A percentile compares a stretch with the other conserved stretches of the same genome.
These are phyloP conservation scores for Drosophila atripex DNA, from an alignment of 2,888 invertebrate genomes.

Conservation along the genomic window DNA sequence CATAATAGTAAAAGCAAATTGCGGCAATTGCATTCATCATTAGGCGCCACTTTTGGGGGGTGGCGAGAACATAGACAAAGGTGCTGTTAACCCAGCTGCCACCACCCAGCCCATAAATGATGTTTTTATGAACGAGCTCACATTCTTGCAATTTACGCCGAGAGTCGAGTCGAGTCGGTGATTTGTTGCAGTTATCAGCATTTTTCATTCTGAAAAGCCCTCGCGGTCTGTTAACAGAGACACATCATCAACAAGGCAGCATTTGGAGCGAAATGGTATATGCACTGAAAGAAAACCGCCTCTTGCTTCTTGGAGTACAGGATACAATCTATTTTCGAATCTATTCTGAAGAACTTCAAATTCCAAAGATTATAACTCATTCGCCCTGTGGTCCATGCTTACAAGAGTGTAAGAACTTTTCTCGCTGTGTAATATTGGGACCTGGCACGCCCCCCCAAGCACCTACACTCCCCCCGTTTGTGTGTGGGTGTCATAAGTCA, in stretches of 20 bases:
- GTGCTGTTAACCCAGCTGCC: constrained; percentile 18
- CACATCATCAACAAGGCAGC: constrained; percentile 55
- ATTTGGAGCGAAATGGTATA: constrained; percentile 12
- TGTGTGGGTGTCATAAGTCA: constrained; percentile 72
- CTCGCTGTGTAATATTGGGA: constrained; percentile 2
- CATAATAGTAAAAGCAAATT: constrained; percentile 75
- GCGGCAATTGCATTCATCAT: constrained; percentile 75
- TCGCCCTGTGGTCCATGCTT: not conserved
- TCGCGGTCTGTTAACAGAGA: constrained; percentile 49
- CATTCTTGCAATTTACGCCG: constrained; percentile 61
- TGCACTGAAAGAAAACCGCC: not conserved
- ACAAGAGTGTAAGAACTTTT: not conserved
- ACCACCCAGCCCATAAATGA: constrained; percentile 60
- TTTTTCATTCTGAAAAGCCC: constrained; percentile 68
- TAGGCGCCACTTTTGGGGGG: constrained; percentile 52
- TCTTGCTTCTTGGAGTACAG: too few relatives aligned
- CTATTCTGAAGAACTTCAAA: not conserved
- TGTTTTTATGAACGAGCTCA: constrained; percentile 72
- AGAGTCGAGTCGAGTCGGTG: constrained; percentile 44
- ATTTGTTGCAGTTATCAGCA: constrained; percentile 75
- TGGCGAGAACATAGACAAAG: constrained; percentile 39
- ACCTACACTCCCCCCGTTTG: constrained; percentile 8
- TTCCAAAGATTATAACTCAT: not conserved
- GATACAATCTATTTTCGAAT: not conserved
- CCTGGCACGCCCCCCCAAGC: constrained; percentile 9